Evolutionary conservation across 2,113 vertebrate genomes (phyloP), one percentile per base, ranked within the genome.

Genomic region (Plotosus lineatus): DNA sequence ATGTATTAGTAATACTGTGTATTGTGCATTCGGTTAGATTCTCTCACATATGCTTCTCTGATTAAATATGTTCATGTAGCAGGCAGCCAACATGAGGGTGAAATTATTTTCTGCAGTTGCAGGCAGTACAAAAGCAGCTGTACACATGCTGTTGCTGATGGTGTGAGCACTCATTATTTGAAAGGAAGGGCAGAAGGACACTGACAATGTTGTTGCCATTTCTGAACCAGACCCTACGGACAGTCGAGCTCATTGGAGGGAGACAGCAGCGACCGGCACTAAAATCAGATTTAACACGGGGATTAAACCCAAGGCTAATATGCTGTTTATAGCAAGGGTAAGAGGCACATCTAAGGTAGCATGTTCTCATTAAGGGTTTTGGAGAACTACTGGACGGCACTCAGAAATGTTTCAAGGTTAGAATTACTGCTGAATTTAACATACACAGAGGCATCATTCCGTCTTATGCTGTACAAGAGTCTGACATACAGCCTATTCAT

Each of bases 161-260:
- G 61, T 80, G 79, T 36, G 42, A 85, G 68, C 44, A 63, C 63
- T 85, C 69, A 85, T 75, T 76, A 78, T 79, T 79, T 80, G 71
- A 50, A 40, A 75, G 77, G 77, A 83, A 73, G 78, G 78, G 74
- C 81, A 79, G 50, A 79, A 73, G 68, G 78, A 76, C 78, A 6
- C 71, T 40, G 42, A 7, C 65, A 1, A 44, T 77, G n/a, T n/a
- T n/a, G n/a, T n/a, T n/a, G n/a, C n/a, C 53, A 55, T 86, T 80
- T 79, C 55, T n/a, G 46, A 68, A 77, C 42, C 75, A 33, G 58
- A 11, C 75, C 56, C 65, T 69, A 51, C 26, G 51, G 77, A 36
- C 63, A 79, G 48, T 69, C 50, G n/a, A 69, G 63, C 63, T 66
- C 46, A 38, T 48, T 21, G 38, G 46, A 17, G 61, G 53, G 61